Base-by-base conservation (phyloP, 2,113 vertebrate genomes). In the Microcebus murinus region DNA sequence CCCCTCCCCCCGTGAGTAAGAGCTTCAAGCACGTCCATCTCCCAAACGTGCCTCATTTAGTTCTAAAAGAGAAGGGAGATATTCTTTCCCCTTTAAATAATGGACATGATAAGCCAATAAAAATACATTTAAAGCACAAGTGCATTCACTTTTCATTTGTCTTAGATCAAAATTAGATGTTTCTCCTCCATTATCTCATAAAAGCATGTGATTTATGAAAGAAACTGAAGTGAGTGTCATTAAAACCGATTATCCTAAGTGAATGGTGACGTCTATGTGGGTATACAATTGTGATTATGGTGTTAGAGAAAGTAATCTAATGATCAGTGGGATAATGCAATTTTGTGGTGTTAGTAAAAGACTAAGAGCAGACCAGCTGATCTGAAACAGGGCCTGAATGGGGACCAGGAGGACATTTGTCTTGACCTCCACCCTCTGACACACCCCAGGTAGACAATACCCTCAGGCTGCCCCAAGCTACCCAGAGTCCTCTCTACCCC, bases 121-220 rank as follows among this genome's bases (percentile, higher is more conserved):
- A 97, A 96, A 97, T 77, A 96, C 79, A 96, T 95, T 97, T 96
- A 91, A 96, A 96, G 82, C 83, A 92, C 95, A 97, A 50, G 50
- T 95, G 97, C 48, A 0, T 98, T 98, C 96, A 96, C 91, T 98
- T 97, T 98, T 97, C 87, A 93, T 98, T 97, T 96, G 86, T 90
- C 90, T 95, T 97, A 97, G 93, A 97, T 96, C 71, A 97, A 98
- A 98, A 98, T 97, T 96, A 98, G 96, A 95, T 93, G 81, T 45
- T 98, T 98, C 94, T 96, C 92, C 91, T 97, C 96, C 96, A 97
- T 98, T 98, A 98, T 98, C 97, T 97, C 98, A 96, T 98, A 98
- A 98, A 98, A 98, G 90, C 71, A 31, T 52, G 50, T 98, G 98
- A 98, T 98, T 98, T 98, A 98, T 98, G 97, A 97, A 98, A 97